phyloP scores from a whole-genome alignment of 2,888 invertebrate genomes.

The Ceriagrion tenellum region DNA sequence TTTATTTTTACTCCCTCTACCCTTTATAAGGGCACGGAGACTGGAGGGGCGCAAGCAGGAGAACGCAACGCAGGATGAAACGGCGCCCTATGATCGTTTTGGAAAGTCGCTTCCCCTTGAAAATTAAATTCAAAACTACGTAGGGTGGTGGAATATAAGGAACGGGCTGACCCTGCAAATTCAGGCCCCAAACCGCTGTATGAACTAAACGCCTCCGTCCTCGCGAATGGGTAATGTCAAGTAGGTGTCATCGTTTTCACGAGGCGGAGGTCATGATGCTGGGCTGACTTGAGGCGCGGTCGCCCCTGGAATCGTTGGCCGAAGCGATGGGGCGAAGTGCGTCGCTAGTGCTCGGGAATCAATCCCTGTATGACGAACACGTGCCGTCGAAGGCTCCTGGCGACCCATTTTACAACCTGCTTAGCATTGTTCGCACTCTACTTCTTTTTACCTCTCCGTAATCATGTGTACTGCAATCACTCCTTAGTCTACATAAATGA shows the following conservation, averaged over 20 bases:
- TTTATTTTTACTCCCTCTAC: background rate
- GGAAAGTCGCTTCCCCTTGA: constrained; percentile 42
- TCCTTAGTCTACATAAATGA: too few species aligned
- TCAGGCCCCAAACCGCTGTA: background rate
- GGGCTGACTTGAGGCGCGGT: too few species aligned
- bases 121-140: background rate
- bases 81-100: constrained; percentile 9
- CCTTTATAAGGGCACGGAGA: background rate
- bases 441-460: too few species aligned
- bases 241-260: background rate
- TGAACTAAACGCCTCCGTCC: background rate
- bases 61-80: background rate
- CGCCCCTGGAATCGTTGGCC: too few species aligned
- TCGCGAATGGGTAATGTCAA: background rate
- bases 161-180: background rate
- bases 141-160: background rate
- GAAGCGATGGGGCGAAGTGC: too few species aligned
- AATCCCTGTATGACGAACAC: too few species aligned
- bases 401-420: too few species aligned
- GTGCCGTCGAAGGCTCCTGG: too few species aligned
- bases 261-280: background rate
- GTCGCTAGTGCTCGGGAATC: too few species aligned
- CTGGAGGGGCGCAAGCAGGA: background rate
- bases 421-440: too few species aligned
- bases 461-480: too few species aligned